Percentiles rank a stretch among this genome's conserved stretches.
Conservation (phyloP, 2,797 vertebrate genomes). For the Mycteria americana region DNA sequence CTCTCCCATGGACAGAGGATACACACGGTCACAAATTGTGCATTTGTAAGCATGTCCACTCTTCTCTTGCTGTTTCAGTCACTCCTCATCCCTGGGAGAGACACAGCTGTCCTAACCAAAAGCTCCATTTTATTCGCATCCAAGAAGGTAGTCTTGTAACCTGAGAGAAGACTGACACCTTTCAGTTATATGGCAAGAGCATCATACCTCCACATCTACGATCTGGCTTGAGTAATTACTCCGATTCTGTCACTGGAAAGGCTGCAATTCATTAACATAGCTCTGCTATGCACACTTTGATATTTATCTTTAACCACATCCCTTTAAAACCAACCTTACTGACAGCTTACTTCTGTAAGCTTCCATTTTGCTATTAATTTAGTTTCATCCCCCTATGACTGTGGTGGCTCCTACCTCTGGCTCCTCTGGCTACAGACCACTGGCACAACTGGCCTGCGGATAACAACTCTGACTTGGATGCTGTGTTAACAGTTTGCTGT, state of each 20-base stretch:
- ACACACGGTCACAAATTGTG: not conserved
- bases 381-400: not conserved
- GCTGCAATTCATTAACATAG: not conserved
- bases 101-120: not conserved
- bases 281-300: not conserved
- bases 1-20: not conserved
- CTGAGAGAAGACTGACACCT: not conserved
- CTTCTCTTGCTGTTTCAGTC: not conserved
- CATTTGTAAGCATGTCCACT: not conserved
- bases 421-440: not conserved
- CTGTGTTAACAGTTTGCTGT: not conserved
- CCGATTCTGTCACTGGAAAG: not conserved
- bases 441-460: not conserved
- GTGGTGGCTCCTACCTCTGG: not conserved
- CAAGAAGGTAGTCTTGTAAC: not conserved
- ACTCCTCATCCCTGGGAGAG: not conserved
- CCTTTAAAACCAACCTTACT: slow-evolving; percentile 5
- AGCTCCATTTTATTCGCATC: not conserved
- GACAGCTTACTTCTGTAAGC: not conserved
- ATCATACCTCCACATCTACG: not conserved
- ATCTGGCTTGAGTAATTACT: not conserved
- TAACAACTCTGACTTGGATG: not conserved
- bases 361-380: not conserved
- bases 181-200: not conserved
- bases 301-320: slow-evolving; percentile 17